Conservation (phyloP, 2,797 vertebrate species). For the Gastrophryne carolinensis region DNA sequence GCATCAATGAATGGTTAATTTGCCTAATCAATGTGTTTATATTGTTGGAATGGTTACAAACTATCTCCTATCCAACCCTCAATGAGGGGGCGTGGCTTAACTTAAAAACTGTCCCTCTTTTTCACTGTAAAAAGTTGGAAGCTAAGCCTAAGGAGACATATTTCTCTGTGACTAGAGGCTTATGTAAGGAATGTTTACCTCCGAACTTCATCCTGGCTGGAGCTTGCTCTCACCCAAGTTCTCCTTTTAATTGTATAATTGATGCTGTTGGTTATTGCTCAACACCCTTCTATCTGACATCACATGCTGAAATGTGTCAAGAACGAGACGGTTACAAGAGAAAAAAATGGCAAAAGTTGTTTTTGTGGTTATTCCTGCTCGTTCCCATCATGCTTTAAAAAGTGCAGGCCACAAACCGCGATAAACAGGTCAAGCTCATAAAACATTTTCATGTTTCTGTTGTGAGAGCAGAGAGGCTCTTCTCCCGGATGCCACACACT, state of each 20-base stretch:
- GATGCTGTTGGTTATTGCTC: constrained; percentile 21
- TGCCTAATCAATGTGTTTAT: no score
- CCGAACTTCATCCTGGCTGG: no score
- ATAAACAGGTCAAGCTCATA: constrained; percentile 41
- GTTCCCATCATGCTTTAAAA: constrained; percentile 5
- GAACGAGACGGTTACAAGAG: constrained; percentile 2
- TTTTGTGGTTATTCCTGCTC: constrained; percentile 36
- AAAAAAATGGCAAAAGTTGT: not conserved
- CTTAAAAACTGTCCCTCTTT: no score
- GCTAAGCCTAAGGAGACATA: no score
- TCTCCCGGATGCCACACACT: constrained; percentile 11
- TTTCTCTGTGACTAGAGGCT: no score
- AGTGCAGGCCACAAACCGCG: constrained; percentile 32
- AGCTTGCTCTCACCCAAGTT: no score
- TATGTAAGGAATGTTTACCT: no score
- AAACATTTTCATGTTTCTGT: constrained; percentile 40
- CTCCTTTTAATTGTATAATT: not conserved
- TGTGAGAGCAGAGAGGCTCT: constrained; percentile 28
- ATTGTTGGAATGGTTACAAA: no score
- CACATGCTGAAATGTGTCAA: constrained; percentile 3
- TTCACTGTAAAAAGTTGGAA: no score
- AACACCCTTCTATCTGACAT: constrained; percentile 18
- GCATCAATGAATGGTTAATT: no score
- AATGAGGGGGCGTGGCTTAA: no score
- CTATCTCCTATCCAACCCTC: no score